These are phyloP conservation scores for Xanthorhoe spadicearia DNA, from an alignment of 2,888 invertebrate species.

Conservation along the genomic window DNA sequence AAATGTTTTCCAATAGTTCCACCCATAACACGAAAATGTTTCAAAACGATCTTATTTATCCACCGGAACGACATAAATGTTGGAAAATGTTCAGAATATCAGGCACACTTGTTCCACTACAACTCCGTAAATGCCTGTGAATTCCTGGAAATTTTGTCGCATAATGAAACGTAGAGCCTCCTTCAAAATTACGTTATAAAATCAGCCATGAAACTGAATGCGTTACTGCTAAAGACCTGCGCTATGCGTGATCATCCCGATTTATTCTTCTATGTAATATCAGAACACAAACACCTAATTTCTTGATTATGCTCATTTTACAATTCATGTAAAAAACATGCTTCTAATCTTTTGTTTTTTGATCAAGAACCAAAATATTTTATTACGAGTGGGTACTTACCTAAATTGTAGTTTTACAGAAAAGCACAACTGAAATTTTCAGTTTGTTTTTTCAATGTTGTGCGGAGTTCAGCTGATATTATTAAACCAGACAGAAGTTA, in stretches of 20 bases:
- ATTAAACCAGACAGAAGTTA: too few species aligned
- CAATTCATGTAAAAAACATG: too few species aligned
- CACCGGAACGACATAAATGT: slow-evolving; percentile 36
- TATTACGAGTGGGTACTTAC: too few species aligned
- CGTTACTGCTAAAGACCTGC: slow-evolving; percentile 4
- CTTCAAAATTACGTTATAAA: slow-evolving; percentile 36
- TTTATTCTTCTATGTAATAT: too few species aligned
- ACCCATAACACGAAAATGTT: slow-evolving; percentile 35
- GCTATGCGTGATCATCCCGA: not conserved
- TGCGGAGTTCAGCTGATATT: too few species aligned
- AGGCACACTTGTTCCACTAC: slow-evolving; percentile 38
- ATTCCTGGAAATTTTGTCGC: slow-evolving; percentile 28
- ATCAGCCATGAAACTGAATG: slow-evolving; percentile 25
- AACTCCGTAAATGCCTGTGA: slow-evolving; percentile 32
- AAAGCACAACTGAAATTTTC: too few species aligned
- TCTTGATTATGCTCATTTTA: too few species aligned
- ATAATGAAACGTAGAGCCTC: slow-evolving; percentile 33
- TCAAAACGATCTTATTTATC: slow-evolving; percentile 39
- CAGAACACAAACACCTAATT: too few species aligned
- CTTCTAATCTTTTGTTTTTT: too few species aligned
- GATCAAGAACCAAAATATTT: too few species aligned
- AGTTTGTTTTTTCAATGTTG: too few species aligned
- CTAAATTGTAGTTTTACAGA: too few species aligned
- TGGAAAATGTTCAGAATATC: slow-evolving; percentile 38
- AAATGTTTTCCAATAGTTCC: slow-evolving; percentile 37